Evolutionary conservation across 2,113 vertebrate species (phyloP).

Genomic region (Phalacrocorax aristotelis): DNA sequence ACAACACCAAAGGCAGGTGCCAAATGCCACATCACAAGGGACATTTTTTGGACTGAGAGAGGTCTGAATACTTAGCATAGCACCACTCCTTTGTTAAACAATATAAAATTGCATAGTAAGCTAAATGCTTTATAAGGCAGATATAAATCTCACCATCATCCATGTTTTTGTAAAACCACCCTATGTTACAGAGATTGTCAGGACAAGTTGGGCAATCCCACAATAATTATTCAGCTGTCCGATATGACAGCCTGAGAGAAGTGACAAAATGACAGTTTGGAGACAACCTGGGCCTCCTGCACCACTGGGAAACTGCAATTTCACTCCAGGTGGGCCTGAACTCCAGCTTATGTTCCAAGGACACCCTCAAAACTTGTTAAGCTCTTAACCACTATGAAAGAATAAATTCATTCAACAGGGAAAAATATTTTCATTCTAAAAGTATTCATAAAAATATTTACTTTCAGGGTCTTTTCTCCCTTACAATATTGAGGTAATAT

Average conservation of each 20-base stretch:
- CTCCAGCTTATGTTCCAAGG: neutral
- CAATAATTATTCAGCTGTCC: neutral
- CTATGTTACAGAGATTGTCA: neutral
- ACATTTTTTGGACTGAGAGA: neutral
- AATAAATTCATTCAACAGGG: neutral
- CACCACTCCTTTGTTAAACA: neutral
- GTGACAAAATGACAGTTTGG: neutral
- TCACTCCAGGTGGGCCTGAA: neutral
- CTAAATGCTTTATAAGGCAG: neutral
- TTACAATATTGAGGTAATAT: neutral
- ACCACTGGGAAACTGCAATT: neutral
- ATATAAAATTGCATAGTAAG: neutral
- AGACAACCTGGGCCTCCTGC: neutral
- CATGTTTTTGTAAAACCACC: neutral
- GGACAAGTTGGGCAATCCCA: neutral
- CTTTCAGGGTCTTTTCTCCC: neutral
- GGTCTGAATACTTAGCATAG: neutral
- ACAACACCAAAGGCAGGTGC: neutral
- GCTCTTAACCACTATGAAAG: neutral
- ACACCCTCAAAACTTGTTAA: neutral
- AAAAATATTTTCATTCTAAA: neutral
- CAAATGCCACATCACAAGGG: neutral
- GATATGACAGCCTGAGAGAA: neutral
- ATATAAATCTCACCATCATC: neutral
- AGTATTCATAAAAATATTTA: neutral